phyloP scores from a whole-genome alignment of 2,113 vertebrate genomes.

The Onychostruthus taczanowskii region DNA sequence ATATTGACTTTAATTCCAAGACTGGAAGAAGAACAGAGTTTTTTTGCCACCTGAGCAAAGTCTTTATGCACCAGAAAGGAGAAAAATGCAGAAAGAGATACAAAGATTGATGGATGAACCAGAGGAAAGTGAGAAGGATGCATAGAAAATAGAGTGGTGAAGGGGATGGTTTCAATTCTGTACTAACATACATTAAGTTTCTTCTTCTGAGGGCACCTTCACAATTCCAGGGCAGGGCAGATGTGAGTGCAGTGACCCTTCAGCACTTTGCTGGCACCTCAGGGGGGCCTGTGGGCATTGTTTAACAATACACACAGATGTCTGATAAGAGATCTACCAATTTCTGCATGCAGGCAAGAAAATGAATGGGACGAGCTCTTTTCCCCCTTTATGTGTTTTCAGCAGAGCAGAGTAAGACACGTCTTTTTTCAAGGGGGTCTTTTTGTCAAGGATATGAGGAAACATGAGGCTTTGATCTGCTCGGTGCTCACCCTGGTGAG shows the following conservation, averaged over 20 bases:
- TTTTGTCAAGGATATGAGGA: not conserved
- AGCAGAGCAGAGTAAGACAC: not conserved
- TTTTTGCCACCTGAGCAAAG: conserved; percentile 18
- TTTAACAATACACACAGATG: not conserved
- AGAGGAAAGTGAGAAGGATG: not conserved
- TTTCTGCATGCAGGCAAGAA: not conserved
- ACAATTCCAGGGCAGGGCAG: not conserved
- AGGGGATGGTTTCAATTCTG: not conserved
- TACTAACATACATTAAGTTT: not conserved
- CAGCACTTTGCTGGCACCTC: not conserved
- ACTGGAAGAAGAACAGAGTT: not conserved
- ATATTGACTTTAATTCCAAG: conserved; percentile 34
- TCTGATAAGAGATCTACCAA: not conserved
- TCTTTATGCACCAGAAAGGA: not conserved
- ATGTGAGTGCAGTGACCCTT: not conserved
- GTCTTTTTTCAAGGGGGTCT: not conserved
- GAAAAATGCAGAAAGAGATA: not conserved
- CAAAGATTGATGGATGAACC: not conserved
- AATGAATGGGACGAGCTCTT: not conserved
- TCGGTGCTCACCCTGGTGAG: not conserved
- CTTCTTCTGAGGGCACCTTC: not conserved
- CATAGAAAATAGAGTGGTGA: not conserved
- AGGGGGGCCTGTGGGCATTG: not conserved
- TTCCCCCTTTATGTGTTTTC: not conserved
- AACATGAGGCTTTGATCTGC: not conserved